These are phyloP conservation scores for Sycobia sp. DNA, from an alignment of 1,140 invertebrate species.

Conservation along the genomic window DNA sequence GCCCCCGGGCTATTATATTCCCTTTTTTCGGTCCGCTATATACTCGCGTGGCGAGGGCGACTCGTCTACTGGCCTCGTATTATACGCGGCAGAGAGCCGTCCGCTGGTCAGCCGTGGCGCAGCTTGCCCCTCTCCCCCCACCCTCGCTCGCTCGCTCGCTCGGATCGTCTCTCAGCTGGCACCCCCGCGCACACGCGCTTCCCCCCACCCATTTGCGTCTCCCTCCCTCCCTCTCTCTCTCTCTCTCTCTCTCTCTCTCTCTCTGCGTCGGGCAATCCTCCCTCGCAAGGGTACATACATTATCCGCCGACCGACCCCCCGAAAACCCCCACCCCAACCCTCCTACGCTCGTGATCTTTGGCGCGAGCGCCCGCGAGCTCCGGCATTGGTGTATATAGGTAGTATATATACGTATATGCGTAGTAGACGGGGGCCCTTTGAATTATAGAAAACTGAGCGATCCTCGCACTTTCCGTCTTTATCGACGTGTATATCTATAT, in stretches of 20 bases:
- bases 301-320: conserved; percentile 48
- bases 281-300: conserved; percentile 56
- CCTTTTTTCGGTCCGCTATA: no score
- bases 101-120: conserved; percentile 57
- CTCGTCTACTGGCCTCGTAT: conserved; percentile 51
- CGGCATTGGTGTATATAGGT: no score
- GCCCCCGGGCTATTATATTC: no score
- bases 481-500: no score
- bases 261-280: conserved; percentile 19
- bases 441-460: conserved; percentile 52
- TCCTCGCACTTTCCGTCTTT: conserved; percentile 20
- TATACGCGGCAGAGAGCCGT: conserved; percentile 38
- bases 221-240: conserved; percentile 15
- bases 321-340: no score
- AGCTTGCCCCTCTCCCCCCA: no score
- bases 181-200: conserved; percentile 16
- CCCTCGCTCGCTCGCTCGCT: no score
- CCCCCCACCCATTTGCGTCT: no score
- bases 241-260: neutral
- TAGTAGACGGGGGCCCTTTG: conserved; percentile 43
- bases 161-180: conserved; percentile 45
- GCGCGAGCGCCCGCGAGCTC: no score
- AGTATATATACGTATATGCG: no score
- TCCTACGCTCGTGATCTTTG: conserved; percentile 31
- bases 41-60: conserved; percentile 51